phyloP scores from a whole-genome alignment of 1,140 invertebrate genomes.

The Cyrtorhinus lividipennis region DNA sequence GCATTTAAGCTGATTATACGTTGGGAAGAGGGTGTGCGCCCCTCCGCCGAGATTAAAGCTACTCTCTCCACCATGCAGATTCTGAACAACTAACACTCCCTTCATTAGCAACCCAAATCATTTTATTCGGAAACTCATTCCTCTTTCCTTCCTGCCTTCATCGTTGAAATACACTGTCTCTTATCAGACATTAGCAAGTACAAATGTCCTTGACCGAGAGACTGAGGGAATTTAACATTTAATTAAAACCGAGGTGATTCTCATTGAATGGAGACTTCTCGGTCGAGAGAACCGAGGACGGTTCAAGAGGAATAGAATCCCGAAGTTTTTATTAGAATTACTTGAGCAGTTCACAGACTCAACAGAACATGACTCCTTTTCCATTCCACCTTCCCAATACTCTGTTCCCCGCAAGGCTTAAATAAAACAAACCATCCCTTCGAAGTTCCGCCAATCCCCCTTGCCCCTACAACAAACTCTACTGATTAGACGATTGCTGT shows the following conservation, averaged over 20 bases:
- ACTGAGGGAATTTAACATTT: not conserved
- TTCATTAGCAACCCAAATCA: constrained; percentile 2
- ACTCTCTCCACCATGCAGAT: too few relatives aligned
- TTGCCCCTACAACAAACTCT: not conserved
- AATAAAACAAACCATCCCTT: not conserved
- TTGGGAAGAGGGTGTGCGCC: too few relatives aligned
- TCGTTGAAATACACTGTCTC: not conserved
- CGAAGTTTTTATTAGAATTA: not conserved
- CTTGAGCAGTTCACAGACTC: not conserved
- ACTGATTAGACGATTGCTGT: constrained; percentile 6
- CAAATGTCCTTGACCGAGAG: not conserved
- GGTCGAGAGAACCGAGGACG: not conserved
- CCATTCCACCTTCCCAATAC: not conserved
- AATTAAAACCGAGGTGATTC: not conserved
- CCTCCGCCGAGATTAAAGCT: too few relatives aligned
- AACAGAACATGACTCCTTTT: not conserved
- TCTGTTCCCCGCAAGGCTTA: not conserved
- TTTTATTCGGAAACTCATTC: not conserved
- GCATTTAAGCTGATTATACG: too few relatives aligned
- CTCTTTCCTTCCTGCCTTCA: not conserved
- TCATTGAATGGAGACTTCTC: not conserved
- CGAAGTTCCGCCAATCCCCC: not conserved
- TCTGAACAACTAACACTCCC: too few relatives aligned
- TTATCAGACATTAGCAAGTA: not conserved
- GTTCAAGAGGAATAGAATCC: not conserved